Evolutionary conservation across 1,140 invertebrate genomes (phyloP), one percentile per base, ranked within the genome.

Genomic region (Caligus rogercresseyi): DNA sequence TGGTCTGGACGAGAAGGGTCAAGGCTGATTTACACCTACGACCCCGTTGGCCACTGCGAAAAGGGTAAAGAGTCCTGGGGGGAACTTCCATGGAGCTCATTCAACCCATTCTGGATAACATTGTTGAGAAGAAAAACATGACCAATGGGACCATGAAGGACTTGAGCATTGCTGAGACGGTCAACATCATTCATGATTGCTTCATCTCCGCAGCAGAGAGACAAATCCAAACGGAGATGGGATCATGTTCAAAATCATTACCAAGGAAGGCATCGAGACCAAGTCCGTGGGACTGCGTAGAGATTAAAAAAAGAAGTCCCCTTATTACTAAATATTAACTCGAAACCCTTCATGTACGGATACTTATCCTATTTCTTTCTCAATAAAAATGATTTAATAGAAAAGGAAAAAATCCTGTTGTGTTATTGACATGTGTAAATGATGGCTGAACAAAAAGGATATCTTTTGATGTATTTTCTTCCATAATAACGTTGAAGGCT

Each of bases 151-250:
- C 69, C 24, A 77, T 77, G 13, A 71, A 74, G 26, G 71, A 72
- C 3, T 64, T 64, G 16, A 78, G 79, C 1, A 69, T 95, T 1
- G 79, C 82, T 11, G 52, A 58, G 67, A 93, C 91, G 3, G 71
- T 93, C 7, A 75, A 78, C 20, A 75, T 98, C 15, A 75, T 96
- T 1, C 94, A 92, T 69, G 95, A 99, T 78, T 86, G 87, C 0
- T 99, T 98, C 70, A 91, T 91, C 65, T 91, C 92, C 61, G 92
- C 93, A 31, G 86, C 93, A 61, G 95, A 99, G 72, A 80, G 95
- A 73, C 93, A 99, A 72, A 97, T 96, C 67, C 86, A 91, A 69
- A 95, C 90, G 95, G 95, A 63, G 95, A 99, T 78, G 81, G 81
- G 54, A 82, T 98, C 66, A 73, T 79, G 24, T 86, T 98, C 65